A percentile compares a stretch with the other conserved stretches of the same genome.
phyloP scores from a whole-genome alignment of 2,113 vertebrate genomes.

The Corythoichthys haematopterus region DNA sequence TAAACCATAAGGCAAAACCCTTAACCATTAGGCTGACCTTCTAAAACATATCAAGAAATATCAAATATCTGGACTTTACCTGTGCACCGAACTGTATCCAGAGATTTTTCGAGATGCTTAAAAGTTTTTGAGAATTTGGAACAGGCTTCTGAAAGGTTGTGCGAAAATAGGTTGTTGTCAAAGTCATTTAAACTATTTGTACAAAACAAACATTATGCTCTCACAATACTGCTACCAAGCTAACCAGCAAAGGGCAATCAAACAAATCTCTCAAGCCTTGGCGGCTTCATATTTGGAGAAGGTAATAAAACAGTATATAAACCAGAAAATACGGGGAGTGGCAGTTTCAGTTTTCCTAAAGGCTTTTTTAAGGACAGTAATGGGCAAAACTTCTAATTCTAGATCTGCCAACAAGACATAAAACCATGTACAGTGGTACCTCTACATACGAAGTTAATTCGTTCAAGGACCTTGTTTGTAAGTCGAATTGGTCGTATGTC shows the following conservation, averaged over 20 bases:
- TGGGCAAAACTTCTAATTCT: neutral
- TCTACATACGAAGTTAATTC: too few species aligned
- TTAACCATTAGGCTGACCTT: too few species aligned
- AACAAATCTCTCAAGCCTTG: neutral
- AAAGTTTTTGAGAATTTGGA: neutral
- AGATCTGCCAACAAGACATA: neutral
- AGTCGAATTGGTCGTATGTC: too few species aligned
- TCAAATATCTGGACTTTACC: neutral
- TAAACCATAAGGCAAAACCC: neutral
- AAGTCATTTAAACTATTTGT: neutral
- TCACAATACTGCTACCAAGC: neutral
- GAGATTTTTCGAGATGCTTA: neutral
- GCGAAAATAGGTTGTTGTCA: neutral
- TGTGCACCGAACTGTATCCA: neutral
- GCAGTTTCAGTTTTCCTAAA: neutral
- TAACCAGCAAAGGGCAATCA: neutral
- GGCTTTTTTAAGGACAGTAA: neutral
- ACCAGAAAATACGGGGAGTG: neutral
- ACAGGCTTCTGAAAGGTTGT: neutral
- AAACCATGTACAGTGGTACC: neutral
- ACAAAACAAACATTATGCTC: too few species aligned
- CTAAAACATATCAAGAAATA: neutral
- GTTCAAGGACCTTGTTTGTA: too few species aligned
- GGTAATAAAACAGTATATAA: neutral
- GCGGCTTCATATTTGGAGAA: neutral